Percentiles rank a stretch among this genome's conserved stretches.
phyloP scores from a whole-genome alignment of 2,888 invertebrate species.

The Clistopyga incitator region DNA sequence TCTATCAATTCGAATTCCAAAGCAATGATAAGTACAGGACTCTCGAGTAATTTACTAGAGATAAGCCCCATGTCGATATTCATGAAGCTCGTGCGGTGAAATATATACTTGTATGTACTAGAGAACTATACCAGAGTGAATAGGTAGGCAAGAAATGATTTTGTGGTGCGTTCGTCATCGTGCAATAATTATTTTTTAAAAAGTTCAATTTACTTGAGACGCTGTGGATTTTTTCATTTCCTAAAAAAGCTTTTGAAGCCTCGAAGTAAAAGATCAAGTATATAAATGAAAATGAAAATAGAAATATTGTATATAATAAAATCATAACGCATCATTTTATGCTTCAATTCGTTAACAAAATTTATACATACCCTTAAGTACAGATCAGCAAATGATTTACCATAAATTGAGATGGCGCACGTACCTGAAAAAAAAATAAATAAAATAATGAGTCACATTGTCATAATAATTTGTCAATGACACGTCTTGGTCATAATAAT shows the following conservation, averaged over 20 bases:
- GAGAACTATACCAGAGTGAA: too few relatives aligned
- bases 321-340: not conserved
- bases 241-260: too few relatives aligned
- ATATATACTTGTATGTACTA: not conserved
- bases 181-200: too few relatives aligned
- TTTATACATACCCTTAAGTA: not conserved
- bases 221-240: too few relatives aligned
- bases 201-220: too few relatives aligned
- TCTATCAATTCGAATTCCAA: slow-evolving; percentile 8
- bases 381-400: not conserved
- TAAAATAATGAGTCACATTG: not conserved
- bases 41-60: not conserved
- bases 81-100: not conserved
- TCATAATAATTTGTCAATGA: too few relatives aligned
- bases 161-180: too few relatives aligned
- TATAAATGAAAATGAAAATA: too few relatives aligned
- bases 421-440: not conserved
- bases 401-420: not conserved
- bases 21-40: not conserved
- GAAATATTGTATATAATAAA: not conserved
- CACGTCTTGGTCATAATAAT: not conserved
- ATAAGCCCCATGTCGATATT: not conserved
- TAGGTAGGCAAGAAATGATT: too few relatives aligned
- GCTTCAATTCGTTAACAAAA: not conserved
- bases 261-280: too few relatives aligned